A percentile compares a stretch with the other conserved stretches of the same genome.
phyloP scores from a whole-genome alignment of 2,113 vertebrate genomes.

The Malurus cyaneus region DNA sequence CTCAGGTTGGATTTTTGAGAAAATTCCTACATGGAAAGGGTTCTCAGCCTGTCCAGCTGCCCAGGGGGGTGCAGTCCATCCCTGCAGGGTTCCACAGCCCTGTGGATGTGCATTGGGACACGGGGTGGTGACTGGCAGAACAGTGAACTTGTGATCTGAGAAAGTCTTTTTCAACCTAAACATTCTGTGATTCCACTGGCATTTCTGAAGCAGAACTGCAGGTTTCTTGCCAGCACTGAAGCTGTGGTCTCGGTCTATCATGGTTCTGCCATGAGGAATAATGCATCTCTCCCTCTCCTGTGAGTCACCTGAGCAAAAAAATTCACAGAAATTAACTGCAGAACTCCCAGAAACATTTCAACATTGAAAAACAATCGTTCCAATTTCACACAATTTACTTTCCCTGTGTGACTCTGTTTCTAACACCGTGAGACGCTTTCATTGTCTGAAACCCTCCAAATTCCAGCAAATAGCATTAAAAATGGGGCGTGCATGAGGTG shows the following conservation, averaged over 20 bases:
- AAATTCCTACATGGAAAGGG: accelerated
- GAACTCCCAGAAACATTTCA: neutral
- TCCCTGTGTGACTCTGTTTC: neutral
- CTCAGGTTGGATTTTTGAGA: accelerated
- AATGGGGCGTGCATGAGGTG: accelerated
- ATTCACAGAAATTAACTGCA: neutral
- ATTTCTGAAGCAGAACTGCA: neutral
- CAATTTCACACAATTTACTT: neutral
- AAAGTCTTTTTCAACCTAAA: neutral
- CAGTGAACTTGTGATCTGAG: neutral
- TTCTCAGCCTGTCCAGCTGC: neutral
- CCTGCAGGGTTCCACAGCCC: accelerated
- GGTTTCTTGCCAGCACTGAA: neutral
- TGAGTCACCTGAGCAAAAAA: neutral
- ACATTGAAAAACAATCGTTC: neutral
- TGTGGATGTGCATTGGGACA: neutral
- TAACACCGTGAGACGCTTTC: neutral
- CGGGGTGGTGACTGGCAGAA: neutral
- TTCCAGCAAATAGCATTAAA: neutral
- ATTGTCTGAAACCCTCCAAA: neutral
- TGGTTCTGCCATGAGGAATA: neutral
- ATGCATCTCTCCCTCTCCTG: accelerated
- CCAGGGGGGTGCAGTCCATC: accelerated
- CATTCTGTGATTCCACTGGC: neutral
- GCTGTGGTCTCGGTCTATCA: accelerated